These are phyloP conservation scores for Benitochromis conjunctus DNA, from an alignment of 2,113 vertebrate species.

Conservation along the genomic window DNA sequence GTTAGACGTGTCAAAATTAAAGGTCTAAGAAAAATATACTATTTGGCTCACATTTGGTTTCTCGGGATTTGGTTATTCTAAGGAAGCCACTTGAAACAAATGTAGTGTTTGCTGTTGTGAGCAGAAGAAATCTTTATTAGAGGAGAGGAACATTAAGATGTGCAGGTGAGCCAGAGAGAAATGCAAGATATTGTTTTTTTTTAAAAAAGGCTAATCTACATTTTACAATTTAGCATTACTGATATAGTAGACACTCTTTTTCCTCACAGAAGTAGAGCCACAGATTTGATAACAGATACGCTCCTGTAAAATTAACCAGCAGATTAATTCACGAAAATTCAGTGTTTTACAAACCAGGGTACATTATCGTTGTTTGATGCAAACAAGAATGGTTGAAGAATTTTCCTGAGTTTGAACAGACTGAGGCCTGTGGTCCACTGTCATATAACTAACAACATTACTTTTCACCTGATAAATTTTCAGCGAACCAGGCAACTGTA, in stretches of 20 bases:
- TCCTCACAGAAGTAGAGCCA: neutral
- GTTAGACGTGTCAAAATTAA: neutral
- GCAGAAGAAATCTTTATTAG: constrained; percentile 16
- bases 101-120: neutral
- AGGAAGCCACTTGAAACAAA: neutral
- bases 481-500: neutral
- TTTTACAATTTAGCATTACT: neutral
- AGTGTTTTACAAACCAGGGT: constrained; percentile 36
- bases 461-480: neutral
- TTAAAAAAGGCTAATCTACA: neutral
- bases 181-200: neutral
- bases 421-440: constrained; percentile 30
- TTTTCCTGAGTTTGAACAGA: constrained; percentile 56
- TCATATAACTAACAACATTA: neutral
- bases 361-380: neutral
- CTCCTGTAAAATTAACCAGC: neutral
- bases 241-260: neutral
- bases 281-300: neutral
- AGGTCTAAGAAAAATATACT: neutral
- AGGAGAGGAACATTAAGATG: neutral
- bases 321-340: constrained; percentile 20
- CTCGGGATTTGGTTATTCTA: neutral
- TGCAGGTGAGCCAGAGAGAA: neutral
- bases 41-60: neutral
- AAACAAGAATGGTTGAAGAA: constrained; percentile 11